Evolutionary conservation across 2,888 invertebrate species (phyloP), one percentile per base, ranked within the genome.

Genomic region (Strigamia transsilvanica): DNA sequence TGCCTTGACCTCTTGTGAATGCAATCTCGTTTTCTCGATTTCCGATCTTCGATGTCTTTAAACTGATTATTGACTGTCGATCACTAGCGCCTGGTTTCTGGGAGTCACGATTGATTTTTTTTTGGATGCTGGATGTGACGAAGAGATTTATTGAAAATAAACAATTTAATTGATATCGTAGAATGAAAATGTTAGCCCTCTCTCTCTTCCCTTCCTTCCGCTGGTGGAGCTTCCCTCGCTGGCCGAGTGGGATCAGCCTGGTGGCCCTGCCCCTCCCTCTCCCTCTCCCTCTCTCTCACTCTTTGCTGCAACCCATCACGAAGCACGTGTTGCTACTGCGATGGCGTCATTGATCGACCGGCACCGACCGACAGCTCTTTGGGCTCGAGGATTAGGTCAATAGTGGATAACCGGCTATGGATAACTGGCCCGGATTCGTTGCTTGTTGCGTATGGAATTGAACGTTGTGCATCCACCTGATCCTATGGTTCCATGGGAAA

Each of bases 261-360:
- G 27, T 27, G 27, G 32, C 73, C 23, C n/a, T 66, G 21, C 15
- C 15, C 15, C 46, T 4, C n/a, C 9, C 56, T n/a, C 9, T 56
- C 18, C 2, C 56, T 18, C 18, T 15, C 56, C 1, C 15, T n/a
- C 56, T 51, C 15, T 7, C n/a, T 2, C 18, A 13, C 6, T 15
- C 51, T 51, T 51, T 18, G 15, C 73, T 73, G 73, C 27, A 73
- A 27, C 73, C 73, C 73, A n/a, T 73, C 73, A 32, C 73, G 23
- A 73, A 73, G 73, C 73, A 73, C 73, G 73, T 73, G 73, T 73
- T 73, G 73, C 73, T 66, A 73, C 73, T 32, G 73, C 73, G 27
- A 73, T 73, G 73, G 23, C 73, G 73, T 73, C 73, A 73, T 73
- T n/a, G 73, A 73, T 73, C 73, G 73, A 32, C 15, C 32, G 12